Percentiles rank a stretch among this genome's conserved stretches.
Conservation (phyloP, 1,140 invertebrate species). For the Papilio helenus region DNA sequence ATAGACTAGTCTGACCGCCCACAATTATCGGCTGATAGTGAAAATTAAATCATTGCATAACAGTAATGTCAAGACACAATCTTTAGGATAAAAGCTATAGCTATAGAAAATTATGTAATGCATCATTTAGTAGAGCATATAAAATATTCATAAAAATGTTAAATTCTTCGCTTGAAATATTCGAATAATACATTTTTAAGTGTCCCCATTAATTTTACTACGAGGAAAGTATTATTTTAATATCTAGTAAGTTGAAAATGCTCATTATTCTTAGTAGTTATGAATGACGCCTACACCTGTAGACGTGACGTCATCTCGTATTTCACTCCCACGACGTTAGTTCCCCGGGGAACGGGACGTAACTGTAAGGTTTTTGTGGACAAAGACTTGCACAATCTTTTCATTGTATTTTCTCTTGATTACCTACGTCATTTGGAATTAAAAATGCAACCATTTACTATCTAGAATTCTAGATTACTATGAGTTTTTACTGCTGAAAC, state of each 20-base stretch:
- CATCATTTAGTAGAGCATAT: too few species aligned
- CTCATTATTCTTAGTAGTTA: conserved; percentile 14
- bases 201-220: not conserved
- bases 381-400: conserved; percentile 13
- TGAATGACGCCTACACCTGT: conserved; percentile 1
- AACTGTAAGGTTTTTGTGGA: conserved; percentile 20
- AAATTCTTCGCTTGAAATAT: not conserved
- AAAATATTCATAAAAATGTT: too few species aligned
- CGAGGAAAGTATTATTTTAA: not conserved
- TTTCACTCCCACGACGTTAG: conserved; percentile 23
- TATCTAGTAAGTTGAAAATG: conserved; percentile 12
- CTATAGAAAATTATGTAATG: too few species aligned
- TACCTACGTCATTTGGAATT: not conserved
- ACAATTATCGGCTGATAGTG: not conserved
- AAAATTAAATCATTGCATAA: not conserved
- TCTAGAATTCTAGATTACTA: not conserved
- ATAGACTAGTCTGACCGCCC: not conserved
- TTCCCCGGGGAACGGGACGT: conserved; percentile 17
- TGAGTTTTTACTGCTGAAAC: not conserved
- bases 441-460: not conserved
- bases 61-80: too few species aligned
- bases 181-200: not conserved
- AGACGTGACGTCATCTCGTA: conserved; percentile 21
- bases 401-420: conserved; percentile 1
- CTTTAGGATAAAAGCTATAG: too few species aligned